Conservation (phyloP, 2,113 vertebrate species). For the Aix galericulata region DNA sequence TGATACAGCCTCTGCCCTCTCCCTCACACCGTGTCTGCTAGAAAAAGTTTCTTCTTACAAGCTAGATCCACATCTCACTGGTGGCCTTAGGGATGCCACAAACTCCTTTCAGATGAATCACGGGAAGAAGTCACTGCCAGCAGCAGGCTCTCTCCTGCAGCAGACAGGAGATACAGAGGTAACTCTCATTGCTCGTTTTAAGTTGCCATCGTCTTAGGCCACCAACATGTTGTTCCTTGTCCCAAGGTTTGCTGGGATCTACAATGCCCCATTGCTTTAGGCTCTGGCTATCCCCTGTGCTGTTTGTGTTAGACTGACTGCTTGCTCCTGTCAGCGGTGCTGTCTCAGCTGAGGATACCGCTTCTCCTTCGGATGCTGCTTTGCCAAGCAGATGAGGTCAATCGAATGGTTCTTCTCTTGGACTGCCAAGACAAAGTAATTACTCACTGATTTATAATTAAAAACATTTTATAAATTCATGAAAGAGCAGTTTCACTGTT, state of each 20-base stretch:
- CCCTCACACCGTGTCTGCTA: neutral
- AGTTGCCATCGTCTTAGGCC: fast-evolving
- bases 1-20: neutral
- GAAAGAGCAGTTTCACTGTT: neutral
- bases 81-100: neutral
- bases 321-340: neutral
- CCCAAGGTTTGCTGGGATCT: neutral
- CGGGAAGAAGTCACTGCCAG: neutral
- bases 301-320: neutral
- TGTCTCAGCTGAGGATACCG: neutral
- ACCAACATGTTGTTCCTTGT: neutral
- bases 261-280: neutral
- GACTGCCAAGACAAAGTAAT: neutral
- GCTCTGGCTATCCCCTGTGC: neutral
- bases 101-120: neutral
- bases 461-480: constrained; percentile 40
- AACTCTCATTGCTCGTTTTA: neutral
- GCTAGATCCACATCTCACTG: neutral
- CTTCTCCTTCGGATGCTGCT: neutral
- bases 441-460: constrained; percentile 7
- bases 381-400: neutral
- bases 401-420: neutral
- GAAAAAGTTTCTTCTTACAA: neutral
- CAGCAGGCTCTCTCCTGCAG: neutral
- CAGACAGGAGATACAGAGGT: neutral